Percentiles rank a stretch among this genome's conserved stretches.
phyloP scores from a whole-genome alignment of 2,888 invertebrate species.

The Heliconius ethilla region DNA sequence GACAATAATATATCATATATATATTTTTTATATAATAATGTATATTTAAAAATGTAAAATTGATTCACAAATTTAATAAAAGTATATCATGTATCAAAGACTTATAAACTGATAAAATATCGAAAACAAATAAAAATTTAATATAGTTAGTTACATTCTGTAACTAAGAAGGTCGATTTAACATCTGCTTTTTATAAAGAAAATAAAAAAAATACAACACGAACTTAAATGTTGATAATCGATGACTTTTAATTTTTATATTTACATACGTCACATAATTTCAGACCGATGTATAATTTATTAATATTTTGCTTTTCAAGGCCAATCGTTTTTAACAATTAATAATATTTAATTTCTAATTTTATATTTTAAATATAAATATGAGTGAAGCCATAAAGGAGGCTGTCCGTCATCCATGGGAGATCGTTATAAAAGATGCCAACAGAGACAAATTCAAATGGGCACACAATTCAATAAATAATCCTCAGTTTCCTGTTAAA shows the following conservation, averaged over 20 bases:
- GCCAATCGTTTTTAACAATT: neutral
- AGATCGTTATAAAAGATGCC: constrained; percentile 57
- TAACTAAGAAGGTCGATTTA: neutral
- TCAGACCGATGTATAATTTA: neutral
- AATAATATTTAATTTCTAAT: neutral
- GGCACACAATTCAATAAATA: constrained; percentile 67
- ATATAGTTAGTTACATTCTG: too few species aligned
- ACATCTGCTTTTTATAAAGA: neutral
- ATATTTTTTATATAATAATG: too few species aligned
- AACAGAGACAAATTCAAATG: constrained; percentile 56
- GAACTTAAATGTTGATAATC: neutral
- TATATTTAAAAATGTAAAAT: too few species aligned
- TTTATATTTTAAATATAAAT: neutral
- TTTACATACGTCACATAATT: neutral
- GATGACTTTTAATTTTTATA: neutral
- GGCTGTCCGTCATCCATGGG: constrained; percentile 63
- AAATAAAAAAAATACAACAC: neutral
- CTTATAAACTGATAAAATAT: too few species aligned
- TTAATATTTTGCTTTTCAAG: neutral
- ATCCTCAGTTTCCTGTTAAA: constrained; percentile 60
- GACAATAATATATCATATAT: too few species aligned
- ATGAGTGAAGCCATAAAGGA: constrained; percentile 47
- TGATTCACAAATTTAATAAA: too few species aligned
- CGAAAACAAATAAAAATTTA: too few species aligned
- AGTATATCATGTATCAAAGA: too few species aligned